These are phyloP conservation scores for Anguilla obscura DNA, from an alignment of 2,797 vertebrate species.

Conservation along the genomic window DNA sequence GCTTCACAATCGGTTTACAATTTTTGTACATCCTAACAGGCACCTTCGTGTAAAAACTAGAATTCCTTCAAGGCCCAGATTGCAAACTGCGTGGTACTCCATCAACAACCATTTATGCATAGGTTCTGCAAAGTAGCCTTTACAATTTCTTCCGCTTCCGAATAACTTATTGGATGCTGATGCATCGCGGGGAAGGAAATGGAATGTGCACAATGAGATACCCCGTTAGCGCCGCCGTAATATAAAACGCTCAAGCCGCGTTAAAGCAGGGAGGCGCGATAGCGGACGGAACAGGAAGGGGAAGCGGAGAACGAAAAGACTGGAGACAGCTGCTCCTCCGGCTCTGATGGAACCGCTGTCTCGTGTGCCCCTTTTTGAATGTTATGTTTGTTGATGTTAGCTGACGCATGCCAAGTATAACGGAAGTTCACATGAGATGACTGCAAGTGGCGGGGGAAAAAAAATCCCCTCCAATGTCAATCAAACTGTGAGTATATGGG, in stretches of 20 bases:
- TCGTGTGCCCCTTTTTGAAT: not conserved
- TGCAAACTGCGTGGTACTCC: not conserved
- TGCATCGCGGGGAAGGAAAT: not conserved
- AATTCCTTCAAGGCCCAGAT: not conserved
- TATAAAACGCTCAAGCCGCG: slow-evolving; percentile 1
- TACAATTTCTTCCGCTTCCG: not conserved
- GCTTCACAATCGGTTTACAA: not conserved
- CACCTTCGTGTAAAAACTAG: not conserved
- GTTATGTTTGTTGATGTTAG: slow-evolving; percentile 19
- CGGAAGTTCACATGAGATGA: slow-evolving; percentile 8
- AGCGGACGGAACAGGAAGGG: slow-evolving; percentile 1
- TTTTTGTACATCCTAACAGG: not conserved
- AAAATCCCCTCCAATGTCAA: slow-evolving; percentile 17
- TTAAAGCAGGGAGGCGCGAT: slow-evolving; percentile 9
- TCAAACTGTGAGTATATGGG: not conserved
- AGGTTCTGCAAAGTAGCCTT: not conserved
- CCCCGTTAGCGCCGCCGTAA: not conserved
- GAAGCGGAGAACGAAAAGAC: not conserved
- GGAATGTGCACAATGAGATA: slow-evolving; percentile 11
- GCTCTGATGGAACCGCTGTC: not conserved
- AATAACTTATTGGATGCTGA: slow-evolving; percentile 19
- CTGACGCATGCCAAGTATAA: slow-evolving; percentile 3
- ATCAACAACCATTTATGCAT: not conserved
- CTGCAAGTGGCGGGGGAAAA: slow-evolving; percentile 9
- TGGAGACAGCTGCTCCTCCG: slow-evolving; percentile 14